Conservation (phyloP, 1,140 invertebrate species). For the Nebria ingens region DNA sequence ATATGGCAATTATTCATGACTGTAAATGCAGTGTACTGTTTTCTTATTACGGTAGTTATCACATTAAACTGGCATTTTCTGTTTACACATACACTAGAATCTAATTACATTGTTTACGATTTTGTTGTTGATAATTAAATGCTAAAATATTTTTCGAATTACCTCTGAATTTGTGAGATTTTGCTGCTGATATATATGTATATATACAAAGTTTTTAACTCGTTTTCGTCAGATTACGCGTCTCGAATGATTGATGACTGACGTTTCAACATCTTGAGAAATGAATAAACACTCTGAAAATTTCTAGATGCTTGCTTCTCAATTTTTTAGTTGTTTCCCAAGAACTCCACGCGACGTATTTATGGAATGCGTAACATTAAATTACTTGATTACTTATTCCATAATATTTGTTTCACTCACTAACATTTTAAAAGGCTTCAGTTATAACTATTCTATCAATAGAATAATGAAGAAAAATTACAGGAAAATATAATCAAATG, state of each 20-base stretch:
- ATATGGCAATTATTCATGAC: too few relatives aligned
- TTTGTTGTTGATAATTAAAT: background rate
- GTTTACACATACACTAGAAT: background rate
- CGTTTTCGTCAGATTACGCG: background rate
- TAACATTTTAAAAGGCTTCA: too few relatives aligned
- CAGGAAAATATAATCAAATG: too few relatives aligned
- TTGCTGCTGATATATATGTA: background rate
- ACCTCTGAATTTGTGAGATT: background rate
- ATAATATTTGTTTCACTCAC: too few relatives aligned
- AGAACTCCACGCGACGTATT: too few relatives aligned
- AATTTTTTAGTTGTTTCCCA: background rate
- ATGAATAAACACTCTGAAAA: background rate
- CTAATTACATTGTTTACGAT: background rate
- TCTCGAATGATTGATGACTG: background rate
- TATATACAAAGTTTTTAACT: too few relatives aligned
- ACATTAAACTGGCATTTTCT: background rate
- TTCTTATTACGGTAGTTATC: slow-evolving; percentile 1
- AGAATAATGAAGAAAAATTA: too few relatives aligned
- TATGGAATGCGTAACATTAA: too few relatives aligned
- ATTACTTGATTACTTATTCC: too few relatives aligned
- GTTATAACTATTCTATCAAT: too few relatives aligned
- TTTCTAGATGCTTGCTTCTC: background rate
- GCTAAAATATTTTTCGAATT: background rate
- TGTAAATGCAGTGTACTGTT: too few relatives aligned
- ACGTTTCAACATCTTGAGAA: background rate